Base-by-base conservation (phyloP, 2,888 invertebrate genomes). In the Erebia ligea region DNA sequence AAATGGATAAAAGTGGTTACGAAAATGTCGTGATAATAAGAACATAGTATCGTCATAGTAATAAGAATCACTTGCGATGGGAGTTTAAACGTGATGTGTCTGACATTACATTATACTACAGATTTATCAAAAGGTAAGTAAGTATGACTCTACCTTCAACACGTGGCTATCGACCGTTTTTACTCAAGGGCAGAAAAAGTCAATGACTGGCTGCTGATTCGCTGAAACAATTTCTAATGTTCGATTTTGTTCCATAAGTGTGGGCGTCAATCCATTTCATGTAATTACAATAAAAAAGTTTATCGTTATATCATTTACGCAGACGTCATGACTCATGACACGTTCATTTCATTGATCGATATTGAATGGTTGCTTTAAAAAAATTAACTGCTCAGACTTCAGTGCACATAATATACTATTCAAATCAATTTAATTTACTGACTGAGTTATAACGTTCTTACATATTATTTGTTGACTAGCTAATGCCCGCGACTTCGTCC, bases 101-200 rank as follows among this genome's bases (percentile, higher is more conserved):
- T 34, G 34, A 6, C 34, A 34, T 34, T 34, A 34, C 25, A 25
- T 25, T 3, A 34, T 42, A 11, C 42, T 9, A 45, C 45, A 13
- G 11, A 11, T 45, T 13, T 45, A 45, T 45, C 13, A 45, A 45
- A 45, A 34, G 3, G 13, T 34, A 34, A 34, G 25, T 19, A 3
- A 21, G 45, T 58, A 13, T 19, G 67, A 25, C 45, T 56, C 61
- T 62, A 62, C 15, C 54, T 13, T 56, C 4, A 13, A 42, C 65
- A 56, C 65, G 56, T 69, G 66, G 66, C 40, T 73, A 76, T 77
- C 72, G 74, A 71, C 70, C 67, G 65, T 61, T 72, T 62, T 66
- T 72, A 73, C 62, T 71, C 77, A 76, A 79, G 79, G 78, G 75
- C 78, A 72, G 69, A 66, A 73, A 67, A 45, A 71, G 75, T 73